Evolutionary conservation across 1,140 invertebrate species (phyloP), one percentile per base, ranked within the genome.

Genomic region (Drosophila persimilis): DNA sequence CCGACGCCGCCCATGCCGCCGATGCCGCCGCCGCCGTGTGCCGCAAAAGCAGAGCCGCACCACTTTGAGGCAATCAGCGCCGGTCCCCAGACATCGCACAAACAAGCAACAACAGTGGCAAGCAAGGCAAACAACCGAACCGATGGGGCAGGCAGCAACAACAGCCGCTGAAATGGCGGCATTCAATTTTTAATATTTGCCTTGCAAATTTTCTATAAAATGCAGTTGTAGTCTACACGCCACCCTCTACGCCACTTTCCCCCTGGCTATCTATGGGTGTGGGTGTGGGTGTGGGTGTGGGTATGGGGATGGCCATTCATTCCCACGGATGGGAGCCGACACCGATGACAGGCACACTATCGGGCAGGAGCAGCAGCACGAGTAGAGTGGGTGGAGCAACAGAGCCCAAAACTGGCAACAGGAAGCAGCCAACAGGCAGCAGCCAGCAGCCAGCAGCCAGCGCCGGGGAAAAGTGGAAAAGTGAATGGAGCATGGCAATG

Each of bases 161-260:
- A 69, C 58, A 66, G 44, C 45, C 47, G 35, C 35, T 13, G 35
- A 77, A 80, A 85, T 66, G 64, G 54, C 77, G 81, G 81, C 73
- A 86, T 85, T 86, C 77, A 86, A 86, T 85, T 85, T 85, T 86
- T 86, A 86, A 85, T 85, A 85, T 85, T 85, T 85, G 81, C 80
- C 80, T 86, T 85, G 77, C 80, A 86, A 85, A 85, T 85, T 86
- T 85, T 53, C 63, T 73, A 81, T 85, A 86, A 85, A 85, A 85
- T 85, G 80, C 80, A 85, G 86, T 86, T 74, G 78, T 86, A 86
- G 81, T 81, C 73, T 81, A 75, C 79, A 74, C 46, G 69, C 44
- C 44, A 29, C 17, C 22, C n/a, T 31, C 45, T 8, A 39, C 4
- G 1, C 35, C 35, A 39, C 35, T 39, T 39, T 39, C 11, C 35